phyloP scores from a whole-genome alignment of 2,888 invertebrate species.

The Liposcelis brunnea region DNA sequence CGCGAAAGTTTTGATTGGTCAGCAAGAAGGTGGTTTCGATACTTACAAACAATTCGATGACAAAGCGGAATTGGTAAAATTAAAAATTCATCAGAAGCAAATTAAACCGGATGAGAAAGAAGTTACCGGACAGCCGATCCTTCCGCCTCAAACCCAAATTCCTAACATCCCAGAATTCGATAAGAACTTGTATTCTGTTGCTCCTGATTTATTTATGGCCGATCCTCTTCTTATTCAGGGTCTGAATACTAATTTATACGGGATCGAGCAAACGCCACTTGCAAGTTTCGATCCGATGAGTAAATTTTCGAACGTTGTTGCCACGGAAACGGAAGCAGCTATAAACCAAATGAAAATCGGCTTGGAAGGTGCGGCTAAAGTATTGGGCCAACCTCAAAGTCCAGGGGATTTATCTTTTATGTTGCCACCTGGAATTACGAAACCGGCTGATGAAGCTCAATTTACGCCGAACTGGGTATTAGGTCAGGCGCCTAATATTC shows the following conservation, averaged over 20 bases:
- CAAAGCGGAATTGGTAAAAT: constrained; percentile 10
- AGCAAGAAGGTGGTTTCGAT: constrained; percentile 27
- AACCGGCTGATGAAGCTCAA: no score
- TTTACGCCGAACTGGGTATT: no score
- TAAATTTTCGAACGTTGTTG: neutral
- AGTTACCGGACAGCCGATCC: neutral
- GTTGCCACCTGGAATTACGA: no score
- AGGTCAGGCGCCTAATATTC: no score
- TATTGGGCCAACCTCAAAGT: neutral
- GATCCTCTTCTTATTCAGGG: no score
- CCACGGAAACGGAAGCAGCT: neutral
- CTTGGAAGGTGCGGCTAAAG: constrained; percentile 1
- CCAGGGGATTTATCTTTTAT: no score
- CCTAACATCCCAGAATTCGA: no score
- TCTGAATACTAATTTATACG: constrained; percentile 7
- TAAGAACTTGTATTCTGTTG: no score
- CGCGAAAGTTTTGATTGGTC: constrained; percentile 58
- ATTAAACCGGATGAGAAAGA: constrained; percentile 11
- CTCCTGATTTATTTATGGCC: no score
- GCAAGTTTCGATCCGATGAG: neutral
- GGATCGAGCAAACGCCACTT: neutral
- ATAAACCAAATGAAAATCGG: constrained; percentile 5
- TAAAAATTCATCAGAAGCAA: no score
- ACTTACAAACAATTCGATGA: constrained; percentile 16
- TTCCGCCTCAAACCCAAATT: no score